Evolutionary conservation across 2,888 invertebrate species (phyloP), one percentile per base, ranked within the genome.

Genomic region (Apoderus coryli): DNA sequence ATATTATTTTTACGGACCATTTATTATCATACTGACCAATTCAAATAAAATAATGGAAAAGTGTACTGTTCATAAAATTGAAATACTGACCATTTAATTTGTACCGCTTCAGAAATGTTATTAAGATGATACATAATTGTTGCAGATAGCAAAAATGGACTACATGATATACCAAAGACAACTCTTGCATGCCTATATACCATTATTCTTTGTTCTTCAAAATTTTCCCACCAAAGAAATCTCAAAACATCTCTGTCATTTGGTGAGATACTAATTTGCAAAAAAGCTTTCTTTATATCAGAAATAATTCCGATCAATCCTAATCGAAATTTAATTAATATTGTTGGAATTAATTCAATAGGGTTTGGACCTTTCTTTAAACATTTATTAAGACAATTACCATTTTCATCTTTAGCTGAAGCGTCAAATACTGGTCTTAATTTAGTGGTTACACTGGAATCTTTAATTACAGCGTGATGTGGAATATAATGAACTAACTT

Each of bases 361-460:
- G 47, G 25, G 2, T 38, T 38, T 1, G 48, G 46, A 1, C 52
- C 50, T 2, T 42, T 38, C 22, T 41, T 31, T 13, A 52, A 37
- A 2, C 31, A 27, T 4, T 45, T 40, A 30, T 53, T 53, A 4
- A 50, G 32, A 3, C 48, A 48, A 3, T 29, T 5, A 2, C 43
- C 44, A 1, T 34, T 24, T 1, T 14, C 4, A 2, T 43, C 35
- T 30, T 31, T 32, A 3, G 40, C 32, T 10, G 43, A 45, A 10
- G 45, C 46, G 19, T 48, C 42, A 35, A 46, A 45, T 1, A 48
- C 47, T 2, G 47, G 45, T 10, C 47, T 22, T 2, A 47, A 26
- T 19, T 42, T 45, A 2, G 45, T 44, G 3, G 44, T 48, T 3
- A 35, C 23, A 31, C 43, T 44, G 2, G 38, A 27, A 2, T 39